These are phyloP conservation scores for Druceiella hillmani DNA, from an alignment of 2,888 invertebrate genomes.

Conservation along the genomic window DNA sequence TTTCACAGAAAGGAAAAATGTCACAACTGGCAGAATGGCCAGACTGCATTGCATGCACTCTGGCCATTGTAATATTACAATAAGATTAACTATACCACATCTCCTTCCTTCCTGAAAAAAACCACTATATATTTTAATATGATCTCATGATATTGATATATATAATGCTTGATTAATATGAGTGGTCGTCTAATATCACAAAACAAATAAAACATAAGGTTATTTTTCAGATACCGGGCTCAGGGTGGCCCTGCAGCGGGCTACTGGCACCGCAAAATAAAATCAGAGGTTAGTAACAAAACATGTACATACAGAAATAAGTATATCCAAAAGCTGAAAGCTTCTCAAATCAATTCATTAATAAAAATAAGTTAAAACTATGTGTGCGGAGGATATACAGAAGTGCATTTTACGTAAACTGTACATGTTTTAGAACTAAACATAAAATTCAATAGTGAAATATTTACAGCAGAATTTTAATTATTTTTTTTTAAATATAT, in stretches of 20 bases:
- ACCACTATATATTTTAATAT: slow-evolving; percentile 44
- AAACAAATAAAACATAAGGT: slow-evolving; percentile 22
- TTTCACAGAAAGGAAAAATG: slow-evolving; percentile 83
- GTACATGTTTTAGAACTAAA: slow-evolving; percentile 58
- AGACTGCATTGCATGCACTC: slow-evolving; percentile 45
- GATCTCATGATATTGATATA: slow-evolving; percentile 37
- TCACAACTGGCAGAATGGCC: slow-evolving; percentile 65
- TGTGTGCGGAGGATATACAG: slow-evolving; percentile 51
- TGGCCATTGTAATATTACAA: slow-evolving; percentile 38
- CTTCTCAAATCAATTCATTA: slow-evolving; percentile 38
- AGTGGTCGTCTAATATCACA: slow-evolving; percentile 44
- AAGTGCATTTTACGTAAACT: slow-evolving; percentile 54
- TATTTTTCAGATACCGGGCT: slow-evolving; percentile 26
- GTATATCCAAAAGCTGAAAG: slow-evolving; percentile 51
- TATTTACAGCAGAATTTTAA: slow-evolving; percentile 52
- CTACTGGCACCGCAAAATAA: slow-evolving; percentile 36
- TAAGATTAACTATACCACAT: slow-evolving; percentile 15
- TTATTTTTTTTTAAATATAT: slow-evolving; percentile 43
- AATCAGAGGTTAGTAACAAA: slow-evolving; percentile 52
- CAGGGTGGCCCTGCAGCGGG: slow-evolving; percentile 37
- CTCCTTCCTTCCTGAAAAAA: slow-evolving; percentile 51
- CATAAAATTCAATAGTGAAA: slow-evolving; percentile 50
- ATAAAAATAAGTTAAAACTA: slow-evolving; percentile 45
- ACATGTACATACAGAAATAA: slow-evolving; percentile 46
- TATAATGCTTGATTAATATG: too few species aligned